Evolutionary conservation across 2,797 vertebrate genomes (phyloP), one percentile per base, ranked within the genome.

Genomic region (Fistularia commersonii): DNA sequence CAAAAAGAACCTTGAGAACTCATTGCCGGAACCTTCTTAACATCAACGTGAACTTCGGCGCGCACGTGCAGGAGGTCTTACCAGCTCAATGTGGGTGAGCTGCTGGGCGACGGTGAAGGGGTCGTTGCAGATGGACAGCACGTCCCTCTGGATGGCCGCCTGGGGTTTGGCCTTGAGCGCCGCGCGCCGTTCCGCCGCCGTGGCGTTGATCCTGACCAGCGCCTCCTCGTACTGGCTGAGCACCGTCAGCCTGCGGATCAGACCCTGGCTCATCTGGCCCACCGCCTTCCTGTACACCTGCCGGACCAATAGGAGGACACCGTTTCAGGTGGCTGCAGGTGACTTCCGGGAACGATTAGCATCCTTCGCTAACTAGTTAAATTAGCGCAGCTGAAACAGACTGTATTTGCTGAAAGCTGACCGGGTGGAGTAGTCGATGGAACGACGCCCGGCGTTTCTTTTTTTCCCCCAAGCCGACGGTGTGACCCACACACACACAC

Each of bases 31-130:
- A n/a, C n/a, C n/a, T n/a, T n/a, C n/a, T n/a, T 1, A 0, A 14
- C 12, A 33, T 14, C n/a, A 9, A 11, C 6, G 38, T 40, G 38
- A n/a, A 40, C 38, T 40, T 40, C 38, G 7, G 6, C 1, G 7
- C 6, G 6, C 6, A n/a, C 5, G 7, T 43, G 45, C 11, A 6
- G 31, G n/a, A 12, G 12, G 8, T 23, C 86, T 93, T 79, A 98
- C 96, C 82, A 98, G 89, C 57, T 99, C 96, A 59, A 99, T 91
- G 80, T 95, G 93, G 0, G 96, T 98, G 82, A 99, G 91, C 79
- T 99, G 96, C 69, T 99, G 95, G 45, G 96, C 96, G 57, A 98
- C 76, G 0, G 90, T 90, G 38, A 95, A 98, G 1, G 96, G 93
- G 80, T 98, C 95, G 3, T 84, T 95, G 84, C 95, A 98, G 79